phyloP scores from a whole-genome alignment of 2,888 invertebrate species.

The Adelphocoris suturalis region DNA sequence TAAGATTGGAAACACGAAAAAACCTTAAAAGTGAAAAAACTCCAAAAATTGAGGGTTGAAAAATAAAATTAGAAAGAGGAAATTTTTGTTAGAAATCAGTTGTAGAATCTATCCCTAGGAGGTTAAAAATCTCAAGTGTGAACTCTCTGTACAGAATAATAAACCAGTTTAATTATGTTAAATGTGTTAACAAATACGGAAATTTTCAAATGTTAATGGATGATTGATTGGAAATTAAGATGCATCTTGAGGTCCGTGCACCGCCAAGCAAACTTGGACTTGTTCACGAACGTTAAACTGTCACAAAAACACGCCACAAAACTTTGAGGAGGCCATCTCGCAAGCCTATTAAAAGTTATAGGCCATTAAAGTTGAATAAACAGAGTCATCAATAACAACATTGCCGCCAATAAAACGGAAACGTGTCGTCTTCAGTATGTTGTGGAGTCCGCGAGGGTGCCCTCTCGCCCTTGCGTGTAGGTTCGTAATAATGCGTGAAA shows the following conservation, averaged over 20 bases:
- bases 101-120: too few relatives aligned
- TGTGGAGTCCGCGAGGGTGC: not conserved
- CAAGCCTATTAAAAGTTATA: conserved; percentile 64
- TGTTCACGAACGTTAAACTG: conserved; percentile 34
- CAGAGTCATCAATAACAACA: conserved; percentile 63
- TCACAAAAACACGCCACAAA: conserved; percentile 60
- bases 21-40: too few relatives aligned
- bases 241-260: not conserved
- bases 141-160: too few relatives aligned
- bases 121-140: too few relatives aligned
- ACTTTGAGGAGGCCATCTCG: conserved; percentile 58
- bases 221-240: not conserved
- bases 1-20: too few relatives aligned
- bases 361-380: conserved; percentile 64
- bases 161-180: too few relatives aligned
- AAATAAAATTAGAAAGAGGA: too few relatives aligned
- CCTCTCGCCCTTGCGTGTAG: conserved; percentile 20
- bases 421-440: conserved; percentile 53
- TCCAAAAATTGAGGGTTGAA: too few relatives aligned
- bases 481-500: conserved; percentile 4
- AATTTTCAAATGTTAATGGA: not conserved
- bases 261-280: not conserved
- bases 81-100: too few relatives aligned
- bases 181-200: too few relatives aligned
- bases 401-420: conserved; percentile 56